These are phyloP conservation scores for Aphidius gifuensis DNA, from an alignment of 1,140 invertebrate genomes.

Conservation along the genomic window DNA sequence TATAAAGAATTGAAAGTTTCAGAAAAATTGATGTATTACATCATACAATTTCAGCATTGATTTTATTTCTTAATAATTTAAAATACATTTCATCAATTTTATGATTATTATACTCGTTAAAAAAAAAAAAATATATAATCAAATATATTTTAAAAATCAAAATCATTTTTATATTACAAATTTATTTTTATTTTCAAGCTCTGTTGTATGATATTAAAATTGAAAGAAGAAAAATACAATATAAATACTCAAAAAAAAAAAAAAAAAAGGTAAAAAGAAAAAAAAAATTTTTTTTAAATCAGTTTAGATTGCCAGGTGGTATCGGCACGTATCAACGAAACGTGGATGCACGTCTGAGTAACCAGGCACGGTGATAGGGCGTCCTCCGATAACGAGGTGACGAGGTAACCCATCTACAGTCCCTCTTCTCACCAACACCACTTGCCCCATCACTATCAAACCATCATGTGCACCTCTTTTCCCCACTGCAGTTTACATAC, in stretches of 20 bases:
- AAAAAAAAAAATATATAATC: no score
- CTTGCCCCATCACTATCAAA: background rate
- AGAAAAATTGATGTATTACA: no score
- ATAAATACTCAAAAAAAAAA: background rate
- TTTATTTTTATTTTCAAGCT: background rate
- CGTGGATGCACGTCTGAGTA: constrained; percentile 6
- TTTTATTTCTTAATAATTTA: no score
- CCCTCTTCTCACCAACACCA: background rate
- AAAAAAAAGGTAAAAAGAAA: background rate
- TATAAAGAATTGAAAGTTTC: no score
- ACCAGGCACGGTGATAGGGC: background rate
- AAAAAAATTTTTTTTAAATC: background rate
- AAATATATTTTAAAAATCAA: no score
- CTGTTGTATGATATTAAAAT: background rate
- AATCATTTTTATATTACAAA: background rate
- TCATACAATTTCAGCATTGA: no score
- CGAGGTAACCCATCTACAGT: constrained; percentile 10
- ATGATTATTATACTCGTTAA: no score
- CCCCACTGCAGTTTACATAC: background rate
- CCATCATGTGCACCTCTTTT: no score
- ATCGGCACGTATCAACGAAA: constrained; percentile 18
- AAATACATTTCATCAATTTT: no score
- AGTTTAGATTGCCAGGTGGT: constrained; percentile 17
- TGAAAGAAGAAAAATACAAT: background rate
- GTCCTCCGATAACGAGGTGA: constrained; percentile 18